Percentiles rank a stretch among this genome's conserved stretches.
phyloP scores from a whole-genome alignment of 2,797 vertebrate species.

The Sebastolobus altivelis region DNA sequence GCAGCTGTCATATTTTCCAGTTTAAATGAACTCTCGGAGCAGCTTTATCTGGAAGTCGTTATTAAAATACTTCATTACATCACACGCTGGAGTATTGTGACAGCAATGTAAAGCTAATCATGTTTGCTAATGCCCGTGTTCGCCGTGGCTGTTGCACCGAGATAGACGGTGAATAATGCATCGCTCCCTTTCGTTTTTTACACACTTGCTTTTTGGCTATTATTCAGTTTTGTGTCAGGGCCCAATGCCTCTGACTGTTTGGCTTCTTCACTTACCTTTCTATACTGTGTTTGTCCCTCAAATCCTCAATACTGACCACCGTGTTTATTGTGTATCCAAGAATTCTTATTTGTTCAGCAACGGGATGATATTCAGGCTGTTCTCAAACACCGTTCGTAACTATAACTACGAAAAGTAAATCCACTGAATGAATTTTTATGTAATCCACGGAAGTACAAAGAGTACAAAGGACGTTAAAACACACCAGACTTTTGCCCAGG shows the following conservation, averaged over 20 bases:
- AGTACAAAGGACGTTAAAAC: too few species aligned
- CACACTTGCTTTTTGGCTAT: neutral
- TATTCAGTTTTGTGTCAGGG: constrained; percentile 28
- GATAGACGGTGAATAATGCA: constrained; percentile 19
- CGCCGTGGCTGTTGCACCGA: constrained; percentile 12
- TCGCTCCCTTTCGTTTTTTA: neutral
- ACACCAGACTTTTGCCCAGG: too few species aligned
- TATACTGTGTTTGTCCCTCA: neutral
- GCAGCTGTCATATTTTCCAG: constrained; percentile 74
- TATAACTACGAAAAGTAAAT: too few species aligned
- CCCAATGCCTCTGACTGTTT: constrained; percentile 29
- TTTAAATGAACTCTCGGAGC: constrained; percentile 55
- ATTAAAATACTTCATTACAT: constrained; percentile 60
- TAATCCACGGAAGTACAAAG: too few species aligned
- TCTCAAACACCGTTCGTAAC: too few species aligned
- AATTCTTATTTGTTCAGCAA: neutral
- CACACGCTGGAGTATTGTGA: constrained; percentile 42
- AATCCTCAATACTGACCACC: constrained; percentile 21
- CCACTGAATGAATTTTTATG: too few species aligned
- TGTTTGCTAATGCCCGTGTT: constrained; percentile 36
- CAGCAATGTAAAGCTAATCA: constrained; percentile 54
- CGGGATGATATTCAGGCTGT: neutral
- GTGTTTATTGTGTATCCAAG: neutral
- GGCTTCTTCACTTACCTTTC: constrained; percentile 20
- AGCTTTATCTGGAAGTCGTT: constrained; percentile 52